Percentiles rank a stretch among this genome's conserved stretches.
phyloP scores from a whole-genome alignment of 2,113 vertebrate genomes.

The Tupaia chinensis region DNA sequence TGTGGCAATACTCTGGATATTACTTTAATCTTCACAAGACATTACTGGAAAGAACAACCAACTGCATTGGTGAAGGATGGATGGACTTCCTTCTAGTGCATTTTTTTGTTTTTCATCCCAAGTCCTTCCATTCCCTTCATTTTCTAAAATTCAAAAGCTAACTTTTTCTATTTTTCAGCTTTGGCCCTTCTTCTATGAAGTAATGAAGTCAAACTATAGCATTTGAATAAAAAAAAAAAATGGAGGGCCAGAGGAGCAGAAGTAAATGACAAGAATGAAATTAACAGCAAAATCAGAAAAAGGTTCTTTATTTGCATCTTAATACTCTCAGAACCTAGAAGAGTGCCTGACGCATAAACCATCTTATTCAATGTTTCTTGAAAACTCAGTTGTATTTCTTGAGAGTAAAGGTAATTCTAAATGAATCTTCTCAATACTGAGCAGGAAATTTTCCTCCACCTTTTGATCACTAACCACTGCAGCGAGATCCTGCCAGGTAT shows the following conservation, averaged over 20 bases:
- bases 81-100: background rate
- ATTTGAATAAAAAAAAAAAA: background rate
- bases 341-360: background rate
- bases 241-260: background rate
- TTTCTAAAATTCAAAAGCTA: constrained; percentile 1
- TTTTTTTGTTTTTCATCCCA: background rate
- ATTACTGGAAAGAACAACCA: background rate
- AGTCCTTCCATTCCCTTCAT: background rate
- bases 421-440: background rate
- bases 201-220: background rate
- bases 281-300: background rate
- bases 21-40: background rate
- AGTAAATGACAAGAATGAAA: constrained; percentile 7
- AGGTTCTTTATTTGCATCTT: background rate
- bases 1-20: background rate
- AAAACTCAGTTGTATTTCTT: background rate
- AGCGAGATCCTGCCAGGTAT: constrained; percentile 20
- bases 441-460: background rate
- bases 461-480: background rate
- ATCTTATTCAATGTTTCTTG: background rate
- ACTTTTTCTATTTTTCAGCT: background rate
- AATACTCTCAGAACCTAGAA: background rate
- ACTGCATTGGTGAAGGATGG: background rate
- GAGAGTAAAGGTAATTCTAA: background rate
- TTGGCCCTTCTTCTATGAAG: background rate